A percentile compares a stretch with the other conserved stretches of the same genome.
phyloP scores from a whole-genome alignment of 2,888 invertebrate species.

The Epinotia brunnichana region DNA sequence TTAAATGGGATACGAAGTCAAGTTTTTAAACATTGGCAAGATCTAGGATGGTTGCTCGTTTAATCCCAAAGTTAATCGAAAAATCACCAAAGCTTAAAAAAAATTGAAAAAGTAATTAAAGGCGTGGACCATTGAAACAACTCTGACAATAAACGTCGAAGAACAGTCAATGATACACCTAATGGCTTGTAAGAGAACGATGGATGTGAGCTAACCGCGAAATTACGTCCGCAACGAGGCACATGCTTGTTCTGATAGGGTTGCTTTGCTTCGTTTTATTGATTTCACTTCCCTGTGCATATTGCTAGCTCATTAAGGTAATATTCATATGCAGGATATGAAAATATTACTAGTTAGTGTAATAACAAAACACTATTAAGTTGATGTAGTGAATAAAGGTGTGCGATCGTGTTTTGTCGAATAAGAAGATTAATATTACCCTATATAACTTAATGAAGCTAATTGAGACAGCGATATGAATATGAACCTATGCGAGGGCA shows the following conservation, averaged over 20 bases:
- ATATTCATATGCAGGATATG: not conserved
- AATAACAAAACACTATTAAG: not conserved
- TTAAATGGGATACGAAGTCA: not conserved
- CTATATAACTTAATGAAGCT: not conserved
- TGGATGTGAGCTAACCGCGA: conserved; percentile 52
- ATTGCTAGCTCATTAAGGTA: not conserved
- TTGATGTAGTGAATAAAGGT: not conserved
- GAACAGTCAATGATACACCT: conserved; percentile 22
- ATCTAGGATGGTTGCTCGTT: not conserved
- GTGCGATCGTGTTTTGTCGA: too few species aligned
- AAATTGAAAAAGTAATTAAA: not conserved
- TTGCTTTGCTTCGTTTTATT: conserved; percentile 13
- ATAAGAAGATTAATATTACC: not conserved
- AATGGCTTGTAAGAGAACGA: conserved; percentile 49
- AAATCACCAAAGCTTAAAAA: not conserved
- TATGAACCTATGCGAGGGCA: not conserved
- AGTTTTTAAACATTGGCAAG: not conserved
- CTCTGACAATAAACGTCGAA: conserved; percentile 18
- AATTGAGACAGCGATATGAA: not conserved
- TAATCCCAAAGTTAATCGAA: not conserved
- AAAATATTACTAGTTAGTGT: not conserved
- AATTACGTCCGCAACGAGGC: conserved; percentile 51
- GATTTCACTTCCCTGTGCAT: conserved; percentile 1
- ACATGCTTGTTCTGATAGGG: conserved; percentile 21
- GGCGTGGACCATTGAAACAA: not conserved